Percentiles rank a stretch among this genome's conserved stretches.
phyloP scores from a whole-genome alignment of 92 coral and sea anemone species.

The Heliopora coerulea region DNA sequence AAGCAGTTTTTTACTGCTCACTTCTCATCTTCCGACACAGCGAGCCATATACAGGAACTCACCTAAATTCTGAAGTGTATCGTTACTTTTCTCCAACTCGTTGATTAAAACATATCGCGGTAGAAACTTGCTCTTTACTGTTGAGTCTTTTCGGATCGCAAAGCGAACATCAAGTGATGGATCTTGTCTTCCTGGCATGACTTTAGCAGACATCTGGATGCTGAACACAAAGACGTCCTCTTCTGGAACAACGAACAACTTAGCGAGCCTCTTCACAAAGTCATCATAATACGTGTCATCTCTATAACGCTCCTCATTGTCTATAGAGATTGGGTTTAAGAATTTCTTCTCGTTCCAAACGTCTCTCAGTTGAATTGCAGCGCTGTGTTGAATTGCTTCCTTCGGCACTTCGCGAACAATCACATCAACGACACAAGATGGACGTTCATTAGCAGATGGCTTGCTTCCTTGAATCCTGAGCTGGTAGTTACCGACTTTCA shows the following conservation, averaged over 20 bases:
- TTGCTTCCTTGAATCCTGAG: slow-evolving; percentile 45
- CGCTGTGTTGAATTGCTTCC: slow-evolving; percentile 60
- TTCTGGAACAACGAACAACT: slow-evolving; percentile 41
- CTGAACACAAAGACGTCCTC: slow-evolving; percentile 63
- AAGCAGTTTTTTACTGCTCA: too few species aligned
- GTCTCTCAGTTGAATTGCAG: slow-evolving; percentile 62
- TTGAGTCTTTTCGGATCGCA: slow-evolving; percentile 45
- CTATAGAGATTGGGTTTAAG: slow-evolving; percentile 30
- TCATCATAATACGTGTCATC: slow-evolving; percentile 56
- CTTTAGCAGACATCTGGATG: slow-evolving; percentile 59
- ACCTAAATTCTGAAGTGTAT: slow-evolving; percentile 15
- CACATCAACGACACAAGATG: slow-evolving; percentile 39
- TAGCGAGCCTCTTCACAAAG: slow-evolving; percentile 41
- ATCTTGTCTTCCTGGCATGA: slow-evolving; percentile 5
- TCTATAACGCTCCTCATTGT: not conserved
- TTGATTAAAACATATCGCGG: slow-evolving; percentile 22
- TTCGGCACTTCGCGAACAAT: slow-evolving; percentile 52
- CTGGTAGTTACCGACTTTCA: slow-evolving; percentile 57
- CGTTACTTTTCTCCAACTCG: not conserved
- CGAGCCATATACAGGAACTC: not conserved
- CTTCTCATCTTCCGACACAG: too few species aligned
- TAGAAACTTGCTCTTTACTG: slow-evolving; percentile 33
- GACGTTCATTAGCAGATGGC: not conserved
- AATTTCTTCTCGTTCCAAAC: slow-evolving; percentile 56
- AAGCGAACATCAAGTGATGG: slow-evolving; percentile 61